phyloP scores from a whole-genome alignment of 2,797 vertebrate genomes.

The Chloroceryle inda region DNA sequence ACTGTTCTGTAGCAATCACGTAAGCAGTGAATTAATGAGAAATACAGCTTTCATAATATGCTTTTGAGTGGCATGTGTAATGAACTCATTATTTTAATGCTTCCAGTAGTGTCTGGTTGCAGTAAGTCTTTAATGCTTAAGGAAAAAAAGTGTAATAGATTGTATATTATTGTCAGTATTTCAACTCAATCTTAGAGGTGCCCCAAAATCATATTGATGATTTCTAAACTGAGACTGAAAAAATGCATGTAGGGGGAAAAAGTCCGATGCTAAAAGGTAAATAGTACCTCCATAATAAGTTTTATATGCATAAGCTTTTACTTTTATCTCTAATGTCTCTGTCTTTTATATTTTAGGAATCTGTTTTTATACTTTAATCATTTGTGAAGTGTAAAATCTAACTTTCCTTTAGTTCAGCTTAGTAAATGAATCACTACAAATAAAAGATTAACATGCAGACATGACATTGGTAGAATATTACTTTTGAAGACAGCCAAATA shows the following conservation, averaged over 20 bases:
- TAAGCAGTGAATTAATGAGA: neutral
- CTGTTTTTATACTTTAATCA: neutral
- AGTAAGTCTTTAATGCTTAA: neutral
- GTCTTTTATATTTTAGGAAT: neutral
- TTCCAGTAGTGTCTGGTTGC: neutral
- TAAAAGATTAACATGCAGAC: neutral
- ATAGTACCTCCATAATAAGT: neutral
- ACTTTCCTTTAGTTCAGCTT: neutral
- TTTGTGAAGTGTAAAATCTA: neutral
- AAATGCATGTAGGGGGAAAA: neutral
- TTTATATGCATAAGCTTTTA: neutral
- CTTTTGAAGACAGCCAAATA: neutral
- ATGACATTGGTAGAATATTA: neutral
- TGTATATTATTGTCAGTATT: neutral
- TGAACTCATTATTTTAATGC: neutral
- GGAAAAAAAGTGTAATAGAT: neutral
- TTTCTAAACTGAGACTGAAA: neutral
- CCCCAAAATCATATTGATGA: fast-evolving
- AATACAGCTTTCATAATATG: neutral
- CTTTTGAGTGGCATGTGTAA: slow-evolving; percentile 2
- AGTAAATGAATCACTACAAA: neutral
- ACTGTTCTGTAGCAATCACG: neutral
- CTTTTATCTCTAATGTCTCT: neutral
- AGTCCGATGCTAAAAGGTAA: neutral
- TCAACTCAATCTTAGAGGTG: neutral